These are phyloP conservation scores for Ataeniobius toweri DNA, from an alignment of 2,797 vertebrate genomes.

Conservation along the genomic window DNA sequence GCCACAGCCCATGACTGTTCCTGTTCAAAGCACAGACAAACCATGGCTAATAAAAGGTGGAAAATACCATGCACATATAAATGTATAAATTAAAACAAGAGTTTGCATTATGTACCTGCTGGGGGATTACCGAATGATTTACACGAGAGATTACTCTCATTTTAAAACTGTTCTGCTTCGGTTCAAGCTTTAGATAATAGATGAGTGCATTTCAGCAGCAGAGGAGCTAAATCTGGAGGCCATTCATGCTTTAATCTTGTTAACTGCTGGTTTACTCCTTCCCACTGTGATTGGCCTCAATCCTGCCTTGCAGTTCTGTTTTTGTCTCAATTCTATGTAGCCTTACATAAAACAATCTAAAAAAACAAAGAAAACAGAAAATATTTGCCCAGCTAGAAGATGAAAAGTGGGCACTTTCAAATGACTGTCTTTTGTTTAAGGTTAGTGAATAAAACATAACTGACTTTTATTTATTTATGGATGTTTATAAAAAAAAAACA, in stretches of 20 bases:
- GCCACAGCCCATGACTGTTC: slow-evolving; percentile 82
- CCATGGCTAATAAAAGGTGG: neutral
- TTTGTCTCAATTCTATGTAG: slow-evolving; percentile 52
- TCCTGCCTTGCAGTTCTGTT: slow-evolving; percentile 52
- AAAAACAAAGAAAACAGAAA: neutral
- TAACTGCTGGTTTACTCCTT: slow-evolving; percentile 50
- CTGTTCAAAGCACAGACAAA: slow-evolving; percentile 49
- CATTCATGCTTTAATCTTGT: slow-evolving; percentile 65
- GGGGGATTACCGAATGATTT: neutral
- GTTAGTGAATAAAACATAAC: neutral
- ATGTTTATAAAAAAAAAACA: neutral
- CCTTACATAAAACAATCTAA: slow-evolving; percentile 40
- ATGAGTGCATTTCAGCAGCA: slow-evolving; percentile 4
- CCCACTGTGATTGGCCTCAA: slow-evolving; percentile 67
- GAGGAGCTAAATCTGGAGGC: slow-evolving; percentile 28
- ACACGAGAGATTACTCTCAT: neutral
- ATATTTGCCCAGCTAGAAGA: neutral
- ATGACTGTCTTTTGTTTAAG: neutral
- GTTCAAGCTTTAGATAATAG: slow-evolving; percentile 9
- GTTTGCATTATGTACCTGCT: neutral
- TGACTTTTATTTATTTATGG: neutral
- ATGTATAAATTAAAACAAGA: neutral
- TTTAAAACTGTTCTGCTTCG: slow-evolving; percentile 8
- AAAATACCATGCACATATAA: neutral
- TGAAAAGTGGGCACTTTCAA: neutral